Evolutionary conservation across 2,113 vertebrate species (phyloP).

Genomic region (Erythrocebus patas): DNA sequence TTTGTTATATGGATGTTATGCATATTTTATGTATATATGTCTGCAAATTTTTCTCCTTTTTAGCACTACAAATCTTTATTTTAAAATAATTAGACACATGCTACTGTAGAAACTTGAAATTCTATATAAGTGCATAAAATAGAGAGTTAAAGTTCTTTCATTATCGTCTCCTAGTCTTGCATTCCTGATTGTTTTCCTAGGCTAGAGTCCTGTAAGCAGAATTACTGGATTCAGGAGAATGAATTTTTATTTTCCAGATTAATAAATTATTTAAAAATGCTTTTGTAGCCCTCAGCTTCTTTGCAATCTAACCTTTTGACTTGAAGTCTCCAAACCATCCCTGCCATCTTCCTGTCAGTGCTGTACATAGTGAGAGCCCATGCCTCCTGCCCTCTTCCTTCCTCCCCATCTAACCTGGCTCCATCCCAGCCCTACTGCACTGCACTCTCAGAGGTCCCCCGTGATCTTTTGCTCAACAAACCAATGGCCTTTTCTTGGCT

Average conservation of each 20-base stretch:
- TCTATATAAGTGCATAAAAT: not conserved
- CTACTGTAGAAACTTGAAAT: not conserved
- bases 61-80: not conserved
- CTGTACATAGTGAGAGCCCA: not conserved
- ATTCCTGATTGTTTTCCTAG: not conserved
- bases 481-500: not conserved
- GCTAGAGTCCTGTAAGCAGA: not conserved
- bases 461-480: not conserved
- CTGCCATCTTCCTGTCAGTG: not conserved
- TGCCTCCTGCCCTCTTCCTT: not conserved
- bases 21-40: not conserved
- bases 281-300: not conserved
- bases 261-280: not conserved
- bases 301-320: not conserved
- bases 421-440: not conserved
- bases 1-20: not conserved
- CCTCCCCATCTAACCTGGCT: not conserved
- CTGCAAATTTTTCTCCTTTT: not conserved
- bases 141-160: not conserved
- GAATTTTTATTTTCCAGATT: constrained; percentile 30
- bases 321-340: not conserved
- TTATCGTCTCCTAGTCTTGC: not conserved
- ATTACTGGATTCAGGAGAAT: not conserved
- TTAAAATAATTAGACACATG: not conserved
- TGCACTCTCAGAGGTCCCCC: not conserved